Conservation (phyloP, 2,888 invertebrate genomes). For the Heliconius charithonia region DNA sequence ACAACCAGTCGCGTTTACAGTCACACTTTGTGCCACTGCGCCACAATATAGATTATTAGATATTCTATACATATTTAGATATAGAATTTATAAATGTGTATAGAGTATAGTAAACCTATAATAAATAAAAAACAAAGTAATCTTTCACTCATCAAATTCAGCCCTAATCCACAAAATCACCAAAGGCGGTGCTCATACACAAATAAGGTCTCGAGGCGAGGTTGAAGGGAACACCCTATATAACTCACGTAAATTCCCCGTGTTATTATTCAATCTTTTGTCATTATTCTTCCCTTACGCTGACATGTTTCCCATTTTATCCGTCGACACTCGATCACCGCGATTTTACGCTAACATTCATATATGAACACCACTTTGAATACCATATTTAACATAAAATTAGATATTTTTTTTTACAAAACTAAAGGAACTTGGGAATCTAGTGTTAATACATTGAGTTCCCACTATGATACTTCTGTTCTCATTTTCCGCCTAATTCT, state of each 20-base stretch:
- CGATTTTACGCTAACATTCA: conserved; percentile 66
- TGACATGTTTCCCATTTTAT: conserved; percentile 26
- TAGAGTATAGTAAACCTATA: background rate
- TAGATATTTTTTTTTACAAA: background rate
- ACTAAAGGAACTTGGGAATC: no score
- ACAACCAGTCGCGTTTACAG: no score
- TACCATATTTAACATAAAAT: background rate
- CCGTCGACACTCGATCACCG: conserved; percentile 60
- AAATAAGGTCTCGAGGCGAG: conserved; percentile 2
- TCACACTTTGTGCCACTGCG: no score
- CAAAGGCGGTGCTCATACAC: conserved; percentile 14
- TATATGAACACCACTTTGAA: conserved; percentile 1
- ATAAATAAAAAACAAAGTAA: background rate
- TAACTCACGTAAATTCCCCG: conserved; percentile 18
- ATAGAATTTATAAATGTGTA: background rate
- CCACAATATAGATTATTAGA: no score
- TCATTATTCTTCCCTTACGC: conserved; percentile 25
- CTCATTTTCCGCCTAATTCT: no score
- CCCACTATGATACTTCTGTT: no score
- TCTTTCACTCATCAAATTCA: background rate
- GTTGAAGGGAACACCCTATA: conserved; percentile 1
- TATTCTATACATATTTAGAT: no score
- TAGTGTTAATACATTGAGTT: no score
- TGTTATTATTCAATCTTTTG: conserved; percentile 31
- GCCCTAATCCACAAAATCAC: conserved; percentile 7